These are phyloP conservation scores for Rhagium mordax DNA, from an alignment of 2,888 invertebrate species.

Conservation along the genomic window DNA sequence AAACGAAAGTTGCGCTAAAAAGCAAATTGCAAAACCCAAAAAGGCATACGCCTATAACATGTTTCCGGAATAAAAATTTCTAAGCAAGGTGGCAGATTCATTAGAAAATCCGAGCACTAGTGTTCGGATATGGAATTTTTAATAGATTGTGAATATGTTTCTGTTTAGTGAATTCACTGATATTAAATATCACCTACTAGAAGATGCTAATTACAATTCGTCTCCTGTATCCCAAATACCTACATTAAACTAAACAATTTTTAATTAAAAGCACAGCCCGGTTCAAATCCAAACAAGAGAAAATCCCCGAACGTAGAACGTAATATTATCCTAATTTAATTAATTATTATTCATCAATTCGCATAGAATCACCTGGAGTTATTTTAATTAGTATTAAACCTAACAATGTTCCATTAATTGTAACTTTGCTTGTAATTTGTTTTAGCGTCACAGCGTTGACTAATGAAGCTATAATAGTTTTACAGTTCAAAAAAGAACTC, in stretches of 20 bases:
- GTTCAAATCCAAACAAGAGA: neutral
- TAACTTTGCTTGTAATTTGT: slow-evolving; percentile 41
- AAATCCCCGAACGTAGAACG: neutral
- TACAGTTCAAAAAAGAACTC: slow-evolving; percentile 40
- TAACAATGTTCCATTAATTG: slow-evolving; percentile 44
- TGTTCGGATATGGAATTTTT: too few relatives aligned
- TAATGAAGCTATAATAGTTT: slow-evolving; percentile 50
- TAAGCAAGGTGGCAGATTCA: neutral
- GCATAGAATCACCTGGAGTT: slow-evolving; percentile 38
- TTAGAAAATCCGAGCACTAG: too few relatives aligned
- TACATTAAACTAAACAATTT: neutral
- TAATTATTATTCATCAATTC: slow-evolving; percentile 39
- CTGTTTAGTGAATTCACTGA: too few relatives aligned
- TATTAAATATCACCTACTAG: too few relatives aligned
- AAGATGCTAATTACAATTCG: neutral
- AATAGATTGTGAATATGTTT: too few relatives aligned
- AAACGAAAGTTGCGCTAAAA: neutral
- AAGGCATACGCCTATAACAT: neutral
- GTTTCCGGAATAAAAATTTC: neutral
- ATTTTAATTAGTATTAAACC: slow-evolving; percentile 42
- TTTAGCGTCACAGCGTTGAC: slow-evolving; percentile 35
- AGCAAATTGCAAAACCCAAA: neutral
- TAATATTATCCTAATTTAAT: slow-evolving; percentile 39
- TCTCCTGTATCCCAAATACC: neutral
- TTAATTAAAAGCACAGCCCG: neutral